Percentiles rank a stretch among this genome's conserved stretches.
Evolutionary conservation across 2,113 vertebrate species (phyloP).

Genomic region (Petrocephalus zakoni): DNA sequence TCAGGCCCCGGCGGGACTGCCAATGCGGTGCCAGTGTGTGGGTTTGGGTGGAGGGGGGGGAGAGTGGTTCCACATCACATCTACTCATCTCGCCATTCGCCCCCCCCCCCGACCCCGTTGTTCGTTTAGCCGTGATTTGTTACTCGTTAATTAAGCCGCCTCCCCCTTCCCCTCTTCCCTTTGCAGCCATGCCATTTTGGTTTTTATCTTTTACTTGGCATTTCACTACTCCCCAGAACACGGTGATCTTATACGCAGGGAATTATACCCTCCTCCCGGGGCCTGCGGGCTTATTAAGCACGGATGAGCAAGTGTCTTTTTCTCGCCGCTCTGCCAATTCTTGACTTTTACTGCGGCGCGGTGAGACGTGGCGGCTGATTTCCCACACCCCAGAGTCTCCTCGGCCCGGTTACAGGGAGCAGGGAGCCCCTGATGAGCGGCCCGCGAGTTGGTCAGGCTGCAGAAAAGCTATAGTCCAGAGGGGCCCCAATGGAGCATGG

Average conservation of each 20-base stretch:
- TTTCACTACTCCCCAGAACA: not conserved
- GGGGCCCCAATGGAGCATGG: not conserved
- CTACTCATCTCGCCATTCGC: conserved; percentile 20
- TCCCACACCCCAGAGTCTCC: not conserved
- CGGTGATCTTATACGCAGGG: conserved; percentile 16
- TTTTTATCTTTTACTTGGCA: conserved; percentile 14
- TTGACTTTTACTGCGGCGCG: not conserved
- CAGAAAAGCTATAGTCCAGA: not conserved
- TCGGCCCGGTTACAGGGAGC: no score
- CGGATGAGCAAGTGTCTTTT: not conserved
- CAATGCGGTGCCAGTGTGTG: not conserved
- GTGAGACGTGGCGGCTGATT: no score
- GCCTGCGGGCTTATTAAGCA: not conserved
- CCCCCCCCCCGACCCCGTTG: not conserved
- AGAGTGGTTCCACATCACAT: conserved; percentile 28
- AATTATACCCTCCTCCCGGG: not conserved
- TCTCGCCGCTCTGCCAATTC: not conserved
- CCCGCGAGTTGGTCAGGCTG: not conserved
- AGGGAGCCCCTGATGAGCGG: not conserved
- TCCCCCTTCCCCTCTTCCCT: not conserved
- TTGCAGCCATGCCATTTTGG: not conserved
- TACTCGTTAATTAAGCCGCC: conserved; percentile 18
- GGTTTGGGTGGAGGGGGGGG: no score
- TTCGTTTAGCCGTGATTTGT: conserved; percentile 22
- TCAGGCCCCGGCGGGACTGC: conserved; percentile 35